Evolutionary conservation across 2,888 invertebrate species (phyloP), one percentile per base, ranked within the genome.

Genomic region (Pseudococcus jackbeardsleyi): DNA sequence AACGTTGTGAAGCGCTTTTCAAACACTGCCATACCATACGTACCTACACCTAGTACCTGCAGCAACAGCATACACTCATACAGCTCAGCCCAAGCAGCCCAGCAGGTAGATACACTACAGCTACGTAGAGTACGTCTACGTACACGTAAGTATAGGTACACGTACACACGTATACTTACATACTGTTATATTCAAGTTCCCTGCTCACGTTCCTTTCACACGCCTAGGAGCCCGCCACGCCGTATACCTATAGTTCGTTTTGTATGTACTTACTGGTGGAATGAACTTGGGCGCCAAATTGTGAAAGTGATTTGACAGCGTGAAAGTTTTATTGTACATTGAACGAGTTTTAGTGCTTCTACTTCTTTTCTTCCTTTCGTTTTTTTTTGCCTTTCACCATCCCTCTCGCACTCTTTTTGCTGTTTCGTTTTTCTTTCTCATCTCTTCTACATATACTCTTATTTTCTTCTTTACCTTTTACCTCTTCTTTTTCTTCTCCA

Each of bases 281-380:
- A 42, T 79, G 79, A 79, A 79, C 79, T 79, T 79, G 79, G 42
- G 42, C 79, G 79, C 79, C 42, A 79, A 79, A 79, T 79, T 79
- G 79, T 79, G 79, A 79, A 79, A 79, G 79, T 79, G 79, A 79
- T 79, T 79, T 79, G 79, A 79, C 79, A 79, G 79, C 79, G 79
- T 79, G 79, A 79, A 79, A 79, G 79, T 79, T 79, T 42, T 79
- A 79, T 79, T 79, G 79, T 79, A 79, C 42, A 79, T 79, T 79
- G 79, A 79, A 79, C 79, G 79, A 79, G 79, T 79, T 79, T 79
- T 79, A 42, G 79, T 79, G 42, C 79, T 79, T 79, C 33, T 59
- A 59, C 50, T 33, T 33, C 26, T 33, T 33, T 33, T 33, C 59
- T 59, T 59, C 59, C 19, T 59, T 59, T 59, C 59, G 19, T 59